These are phyloP conservation scores for Mustelus asterias DNA, from an alignment of 2,113 vertebrate species.

Conservation along the genomic window DNA sequence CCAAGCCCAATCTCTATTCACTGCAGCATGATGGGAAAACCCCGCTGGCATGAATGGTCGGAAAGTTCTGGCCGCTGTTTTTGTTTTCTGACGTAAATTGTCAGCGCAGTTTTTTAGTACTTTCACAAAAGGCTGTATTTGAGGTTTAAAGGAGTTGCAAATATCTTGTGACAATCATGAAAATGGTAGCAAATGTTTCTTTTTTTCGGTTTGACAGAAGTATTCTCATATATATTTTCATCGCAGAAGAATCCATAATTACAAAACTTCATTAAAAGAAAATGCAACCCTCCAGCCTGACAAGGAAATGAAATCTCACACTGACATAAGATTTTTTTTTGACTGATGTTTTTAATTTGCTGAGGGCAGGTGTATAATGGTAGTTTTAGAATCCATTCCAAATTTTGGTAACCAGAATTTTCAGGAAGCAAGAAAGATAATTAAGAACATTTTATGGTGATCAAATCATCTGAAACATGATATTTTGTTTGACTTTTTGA, in stretches of 20 bases:
- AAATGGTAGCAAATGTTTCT: neutral
- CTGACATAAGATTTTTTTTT: neutral
- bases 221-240: neutral
- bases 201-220: neutral
- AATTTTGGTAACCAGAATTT: neutral
- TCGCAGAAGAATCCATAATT: neutral
- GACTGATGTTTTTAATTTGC: neutral
- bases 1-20: too few relatives aligned
- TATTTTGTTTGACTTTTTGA: slow-evolving; percentile 18
- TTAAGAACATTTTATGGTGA: neutral
- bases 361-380: neutral
- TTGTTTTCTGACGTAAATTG: neutral
- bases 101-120: neutral
- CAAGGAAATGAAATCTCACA: neutral
- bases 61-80: neutral
- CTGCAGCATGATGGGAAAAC: too few relatives aligned
- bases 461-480: slow-evolving; percentile 9
- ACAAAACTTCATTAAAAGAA: neutral
- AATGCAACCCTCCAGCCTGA: neutral
- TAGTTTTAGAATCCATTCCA: slow-evolving; percentile 4
- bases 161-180: neutral
- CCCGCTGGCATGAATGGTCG: too few relatives aligned
- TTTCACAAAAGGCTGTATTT: neutral
- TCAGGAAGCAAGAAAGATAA: neutral
- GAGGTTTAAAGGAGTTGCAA: neutral